phyloP scores from a whole-genome alignment of 1,140 invertebrate species.

The Caerostris darwini region DNA sequence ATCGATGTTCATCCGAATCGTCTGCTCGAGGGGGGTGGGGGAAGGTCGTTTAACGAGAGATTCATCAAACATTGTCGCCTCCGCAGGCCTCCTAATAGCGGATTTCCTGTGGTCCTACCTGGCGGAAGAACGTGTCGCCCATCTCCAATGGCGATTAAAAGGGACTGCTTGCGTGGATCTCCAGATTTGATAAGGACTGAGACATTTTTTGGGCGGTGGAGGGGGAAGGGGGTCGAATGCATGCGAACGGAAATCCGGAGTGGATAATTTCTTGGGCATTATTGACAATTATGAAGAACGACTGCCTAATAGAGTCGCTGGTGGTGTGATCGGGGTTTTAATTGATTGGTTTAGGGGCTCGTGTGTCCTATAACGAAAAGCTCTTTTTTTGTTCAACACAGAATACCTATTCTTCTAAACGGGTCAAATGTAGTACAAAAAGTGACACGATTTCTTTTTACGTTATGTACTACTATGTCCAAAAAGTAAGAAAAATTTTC shows the following conservation, averaged over 20 bases:
- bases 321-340: neutral
- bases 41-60: neutral
- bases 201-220: no score
- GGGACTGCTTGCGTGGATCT: neutral
- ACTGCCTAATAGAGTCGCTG: neutral
- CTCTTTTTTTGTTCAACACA: no score
- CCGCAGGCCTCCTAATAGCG: constrained; percentile 44
- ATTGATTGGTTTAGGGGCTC: neutral
- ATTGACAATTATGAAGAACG: constrained; percentile 7
- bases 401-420: no score
- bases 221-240: neutral
- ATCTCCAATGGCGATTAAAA: neutral
- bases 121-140: constrained; percentile 43
- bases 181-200: constrained; percentile 4
- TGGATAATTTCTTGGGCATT: neutral
- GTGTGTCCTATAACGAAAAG: no score
- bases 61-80: constrained; percentile 29
- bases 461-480: no score
- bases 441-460: no score
- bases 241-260: constrained; percentile 56
- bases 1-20: constrained; percentile 31
- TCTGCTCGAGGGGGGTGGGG: neutral
- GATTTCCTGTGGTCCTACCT: constrained; percentile 49
- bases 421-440: no score
- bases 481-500: no score